Evolutionary conservation across 1,140 invertebrate species (phyloP).

Genomic region (Hyposmocoma kahamanoa): DNA sequence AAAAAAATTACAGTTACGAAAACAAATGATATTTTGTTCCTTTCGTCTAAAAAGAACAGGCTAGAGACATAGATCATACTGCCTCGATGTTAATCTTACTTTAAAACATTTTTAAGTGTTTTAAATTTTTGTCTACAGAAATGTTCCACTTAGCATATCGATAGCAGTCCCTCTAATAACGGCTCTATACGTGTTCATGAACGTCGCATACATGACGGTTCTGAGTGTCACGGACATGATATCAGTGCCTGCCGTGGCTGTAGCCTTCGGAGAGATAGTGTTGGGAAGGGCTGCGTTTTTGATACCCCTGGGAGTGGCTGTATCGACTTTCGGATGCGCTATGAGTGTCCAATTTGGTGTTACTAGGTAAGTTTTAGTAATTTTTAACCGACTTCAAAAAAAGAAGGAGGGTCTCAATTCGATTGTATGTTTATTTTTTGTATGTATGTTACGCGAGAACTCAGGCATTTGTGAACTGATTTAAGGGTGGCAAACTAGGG

Average conservation of each 20-base stretch:
- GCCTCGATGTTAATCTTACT: no score
- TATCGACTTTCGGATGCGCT: constrained; percentile 84
- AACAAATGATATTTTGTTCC: no score
- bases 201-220: constrained; percentile 94
- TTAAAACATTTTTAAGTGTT: no score
- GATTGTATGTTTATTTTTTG: no score
- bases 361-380: constrained; percentile 72
- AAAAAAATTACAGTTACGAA: no score
- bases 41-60: no score
- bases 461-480: no score
- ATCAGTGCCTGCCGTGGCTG: constrained; percentile 88
- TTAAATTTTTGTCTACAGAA: constrained; percentile 74
- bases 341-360: constrained; percentile 85
- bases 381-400: no score
- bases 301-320: constrained; percentile 82
- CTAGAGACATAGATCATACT: no score
- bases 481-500: no score
- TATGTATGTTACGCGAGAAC: no score
- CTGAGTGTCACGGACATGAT: constrained; percentile 87
- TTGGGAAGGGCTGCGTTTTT: constrained; percentile 76
- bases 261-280: constrained; percentile 80
- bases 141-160: constrained; percentile 89
- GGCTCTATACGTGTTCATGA: constrained; percentile 91
- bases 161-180: constrained; percentile 93
- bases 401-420: no score